A percentile compares a stretch with the other conserved stretches of the same genome.
phyloP scores from a whole-genome alignment of 1,140 invertebrate species.

The Heterodera schachtii region DNA sequence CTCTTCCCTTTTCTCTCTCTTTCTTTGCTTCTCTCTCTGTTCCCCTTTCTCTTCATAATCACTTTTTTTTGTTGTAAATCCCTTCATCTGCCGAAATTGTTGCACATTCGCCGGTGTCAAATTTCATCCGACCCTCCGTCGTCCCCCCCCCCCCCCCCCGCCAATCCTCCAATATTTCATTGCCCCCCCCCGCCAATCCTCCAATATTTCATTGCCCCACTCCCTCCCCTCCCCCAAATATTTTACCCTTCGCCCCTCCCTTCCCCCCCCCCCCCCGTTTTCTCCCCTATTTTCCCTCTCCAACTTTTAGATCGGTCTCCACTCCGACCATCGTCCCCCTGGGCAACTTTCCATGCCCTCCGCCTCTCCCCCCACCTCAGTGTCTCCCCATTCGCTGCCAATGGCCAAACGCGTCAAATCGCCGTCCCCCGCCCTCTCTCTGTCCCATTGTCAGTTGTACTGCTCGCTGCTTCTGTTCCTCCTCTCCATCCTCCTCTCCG shows the following conservation, averaged over 20 bases:
- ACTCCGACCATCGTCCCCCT: background rate
- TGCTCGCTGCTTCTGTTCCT: constrained; percentile 17
- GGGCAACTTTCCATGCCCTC: background rate
- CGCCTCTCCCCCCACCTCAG: background rate
- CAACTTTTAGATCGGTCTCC: background rate
- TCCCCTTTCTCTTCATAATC: background rate
- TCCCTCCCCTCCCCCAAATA: too few species aligned
- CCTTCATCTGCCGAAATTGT: background rate
- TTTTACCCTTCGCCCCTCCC: too few species aligned
- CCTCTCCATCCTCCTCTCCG: constrained; percentile 8
- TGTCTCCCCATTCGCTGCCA: background rate
- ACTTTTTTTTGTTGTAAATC: too few species aligned
- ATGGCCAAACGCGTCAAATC: background rate
- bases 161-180: too few species aligned
- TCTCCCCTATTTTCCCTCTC: background rate
- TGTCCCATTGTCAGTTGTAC: constrained; percentile 10
- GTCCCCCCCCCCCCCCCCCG: too few species aligned
- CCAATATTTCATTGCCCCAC: too few species aligned
- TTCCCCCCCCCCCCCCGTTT: too few species aligned
- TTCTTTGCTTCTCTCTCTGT: too few species aligned
- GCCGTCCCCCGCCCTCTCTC: background rate
- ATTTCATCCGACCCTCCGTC: too few species aligned
- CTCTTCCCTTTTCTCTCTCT: too few species aligned
- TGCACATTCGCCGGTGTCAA: too few species aligned
- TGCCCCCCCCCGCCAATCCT: too few species aligned